Conservation (phyloP, 2,888 invertebrate genomes). For the Ochropleura plecta region DNA sequence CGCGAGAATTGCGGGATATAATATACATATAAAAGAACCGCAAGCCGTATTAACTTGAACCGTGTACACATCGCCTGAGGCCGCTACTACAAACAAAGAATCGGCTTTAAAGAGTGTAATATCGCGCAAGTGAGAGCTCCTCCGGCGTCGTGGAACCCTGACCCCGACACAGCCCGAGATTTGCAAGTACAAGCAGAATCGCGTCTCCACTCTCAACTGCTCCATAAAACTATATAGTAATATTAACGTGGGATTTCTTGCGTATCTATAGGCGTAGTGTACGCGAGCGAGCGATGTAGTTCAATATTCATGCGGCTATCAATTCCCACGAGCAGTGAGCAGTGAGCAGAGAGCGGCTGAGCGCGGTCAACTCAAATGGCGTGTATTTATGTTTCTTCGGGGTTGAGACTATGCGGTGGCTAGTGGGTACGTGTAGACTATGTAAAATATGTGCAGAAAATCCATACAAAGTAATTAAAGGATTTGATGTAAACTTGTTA, state of each 20-base stretch:
- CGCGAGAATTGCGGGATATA: conserved; percentile 1
- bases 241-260: not conserved
- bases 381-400: conserved; percentile 56
- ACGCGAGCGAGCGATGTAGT: not conserved
- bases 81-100: conserved; percentile 40
- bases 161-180: conserved; percentile 21
- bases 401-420: conserved; percentile 23
- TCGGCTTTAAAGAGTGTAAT: conserved; percentile 47
- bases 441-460: conserved; percentile 7
- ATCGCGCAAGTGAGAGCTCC: conserved; percentile 29
- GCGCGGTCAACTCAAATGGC: conserved; percentile 38
- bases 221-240: conserved; percentile 4
- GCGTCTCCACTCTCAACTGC: conserved; percentile 5
- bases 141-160: not conserved
- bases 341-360: not conserved
- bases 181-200: conserved; percentile 26
- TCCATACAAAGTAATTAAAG: not conserved
- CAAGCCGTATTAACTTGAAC: conserved; percentile 41
- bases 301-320: conserved; percentile 48
- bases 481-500: not conserved
- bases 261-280: not conserved
- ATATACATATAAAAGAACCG: conserved; percentile 41
- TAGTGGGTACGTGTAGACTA: not conserved
- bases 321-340: conserved; percentile 28
- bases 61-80: conserved; percentile 26